Percentiles rank a stretch among this genome's conserved stretches.
Evolutionary conservation across 1,140 invertebrate genomes (phyloP).

Genomic region (Microplitis demolitor): DNA sequence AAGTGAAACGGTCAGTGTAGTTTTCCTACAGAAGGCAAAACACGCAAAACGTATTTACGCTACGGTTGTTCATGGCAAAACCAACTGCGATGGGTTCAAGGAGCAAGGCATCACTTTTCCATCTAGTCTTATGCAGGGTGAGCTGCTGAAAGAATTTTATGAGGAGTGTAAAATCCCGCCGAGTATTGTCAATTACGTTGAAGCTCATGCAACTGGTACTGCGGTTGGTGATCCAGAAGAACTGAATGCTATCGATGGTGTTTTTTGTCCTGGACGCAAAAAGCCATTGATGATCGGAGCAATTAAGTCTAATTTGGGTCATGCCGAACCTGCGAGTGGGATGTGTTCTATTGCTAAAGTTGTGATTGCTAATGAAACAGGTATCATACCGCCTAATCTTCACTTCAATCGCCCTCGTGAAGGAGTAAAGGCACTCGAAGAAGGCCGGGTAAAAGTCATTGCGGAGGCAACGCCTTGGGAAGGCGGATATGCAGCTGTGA

Average conservation of each 20-base stretch:
- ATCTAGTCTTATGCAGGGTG: constrained; percentile 79
- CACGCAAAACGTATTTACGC: constrained; percentile 80
- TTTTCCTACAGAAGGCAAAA: constrained; percentile 82
- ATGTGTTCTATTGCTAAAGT: constrained; percentile 82
- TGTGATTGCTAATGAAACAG: constrained; percentile 74
- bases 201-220: constrained; percentile 90
- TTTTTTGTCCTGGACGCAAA: constrained; percentile 74
- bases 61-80: constrained; percentile 71
- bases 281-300: constrained; percentile 83
- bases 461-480: constrained; percentile 68
- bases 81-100: constrained; percentile 83
- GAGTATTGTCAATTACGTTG: constrained; percentile 77
- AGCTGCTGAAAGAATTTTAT: constrained; percentile 83
- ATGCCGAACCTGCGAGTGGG: constrained; percentile 89
- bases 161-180: constrained; percentile 80
- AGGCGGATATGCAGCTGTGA: constrained; percentile 65
- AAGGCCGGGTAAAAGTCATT: constrained; percentile 70
- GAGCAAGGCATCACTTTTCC: constrained; percentile 91
- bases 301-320: constrained; percentile 92
- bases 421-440: constrained; percentile 69
- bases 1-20: constrained; percentile 76
- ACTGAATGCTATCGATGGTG: constrained; percentile 78
- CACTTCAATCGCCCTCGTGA: constrained; percentile 72
- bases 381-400: constrained; percentile 73
- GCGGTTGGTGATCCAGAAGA: constrained; percentile 87